Conservation (phyloP, 2,888 invertebrate species). For the Ochlodes sylvanus region DNA sequence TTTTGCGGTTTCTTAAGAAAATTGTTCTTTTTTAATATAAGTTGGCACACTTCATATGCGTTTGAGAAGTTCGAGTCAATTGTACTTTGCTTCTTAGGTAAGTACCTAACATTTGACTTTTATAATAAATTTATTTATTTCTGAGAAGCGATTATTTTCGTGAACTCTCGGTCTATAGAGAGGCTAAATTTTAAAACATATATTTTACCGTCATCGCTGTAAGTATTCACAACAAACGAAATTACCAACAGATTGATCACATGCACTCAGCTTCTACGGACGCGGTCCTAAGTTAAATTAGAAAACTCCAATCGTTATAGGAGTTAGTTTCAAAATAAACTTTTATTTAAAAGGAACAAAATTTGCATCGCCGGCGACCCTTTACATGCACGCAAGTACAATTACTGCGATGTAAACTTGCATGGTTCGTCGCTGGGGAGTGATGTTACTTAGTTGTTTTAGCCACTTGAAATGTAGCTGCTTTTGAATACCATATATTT, state of each 20-base stretch:
- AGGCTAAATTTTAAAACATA: too few relatives aligned
- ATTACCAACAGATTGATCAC: slow-evolving; percentile 20
- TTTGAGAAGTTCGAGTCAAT: too few relatives aligned
- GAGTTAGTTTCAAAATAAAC: slow-evolving; percentile 21
- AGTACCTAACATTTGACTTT: too few relatives aligned
- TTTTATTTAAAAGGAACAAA: slow-evolving; percentile 25
- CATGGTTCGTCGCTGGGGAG: neutral
- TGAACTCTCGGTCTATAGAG: too few relatives aligned
- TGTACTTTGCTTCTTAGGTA: too few relatives aligned
- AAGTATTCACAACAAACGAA: slow-evolving; percentile 3
- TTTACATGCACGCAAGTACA: slow-evolving; percentile 20
- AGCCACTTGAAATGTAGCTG: neutral
- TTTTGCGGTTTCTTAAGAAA: too few relatives aligned
- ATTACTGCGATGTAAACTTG: slow-evolving; percentile 22
- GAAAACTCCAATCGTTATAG: slow-evolving; percentile 32
- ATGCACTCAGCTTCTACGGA: slow-evolving; percentile 22
- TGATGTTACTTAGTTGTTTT: slow-evolving; percentile 10
- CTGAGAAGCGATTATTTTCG: too few relatives aligned
- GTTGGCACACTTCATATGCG: too few relatives aligned
- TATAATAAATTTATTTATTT: too few relatives aligned
- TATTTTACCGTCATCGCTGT: too few relatives aligned
- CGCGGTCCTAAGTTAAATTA: slow-evolving; percentile 27
- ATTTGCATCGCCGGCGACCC: slow-evolving; percentile 27
- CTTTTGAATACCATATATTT: too few relatives aligned
- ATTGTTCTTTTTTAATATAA: too few relatives aligned